These are phyloP conservation scores for Silurus glanis DNA, from an alignment of 2,113 vertebrate genomes.

Conservation along the genomic window DNA sequence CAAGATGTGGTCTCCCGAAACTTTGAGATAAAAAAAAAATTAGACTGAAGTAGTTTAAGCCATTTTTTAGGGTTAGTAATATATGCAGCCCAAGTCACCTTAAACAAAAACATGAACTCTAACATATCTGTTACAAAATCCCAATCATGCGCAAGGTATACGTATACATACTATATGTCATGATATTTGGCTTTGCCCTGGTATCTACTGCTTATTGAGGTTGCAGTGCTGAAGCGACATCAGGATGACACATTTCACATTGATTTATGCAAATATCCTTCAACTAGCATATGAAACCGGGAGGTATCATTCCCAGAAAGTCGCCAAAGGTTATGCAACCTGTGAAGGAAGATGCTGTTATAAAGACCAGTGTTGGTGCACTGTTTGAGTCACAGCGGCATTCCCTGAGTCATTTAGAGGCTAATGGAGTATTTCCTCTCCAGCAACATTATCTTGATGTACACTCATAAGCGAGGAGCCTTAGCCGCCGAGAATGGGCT, in stretches of 20 bases:
- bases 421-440: background rate
- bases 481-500: background rate
- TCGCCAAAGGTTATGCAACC: background rate
- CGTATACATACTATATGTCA: background rate
- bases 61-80: background rate
- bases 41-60: background rate
- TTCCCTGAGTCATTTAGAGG: conserved; percentile 8
- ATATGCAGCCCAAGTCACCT: background rate
- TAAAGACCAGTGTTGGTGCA: conserved; percentile 24
- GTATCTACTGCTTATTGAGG: background rate
- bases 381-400: conserved; percentile 32
- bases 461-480: background rate
- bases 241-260: background rate
- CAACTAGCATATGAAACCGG: background rate
- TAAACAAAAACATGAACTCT: background rate
- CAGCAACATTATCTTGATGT: conserved; percentile 34
- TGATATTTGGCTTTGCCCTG: background rate
- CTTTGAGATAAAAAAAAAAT: background rate
- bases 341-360: background rate
- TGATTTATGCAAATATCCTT: background rate
- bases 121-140: background rate
- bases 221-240: background rate
- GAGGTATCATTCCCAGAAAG: background rate
- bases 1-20: background rate
- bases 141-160: background rate